Evolutionary conservation across 1,140 invertebrate genomes (phyloP).

Genomic region (Portunus trituberculatus): DNA sequence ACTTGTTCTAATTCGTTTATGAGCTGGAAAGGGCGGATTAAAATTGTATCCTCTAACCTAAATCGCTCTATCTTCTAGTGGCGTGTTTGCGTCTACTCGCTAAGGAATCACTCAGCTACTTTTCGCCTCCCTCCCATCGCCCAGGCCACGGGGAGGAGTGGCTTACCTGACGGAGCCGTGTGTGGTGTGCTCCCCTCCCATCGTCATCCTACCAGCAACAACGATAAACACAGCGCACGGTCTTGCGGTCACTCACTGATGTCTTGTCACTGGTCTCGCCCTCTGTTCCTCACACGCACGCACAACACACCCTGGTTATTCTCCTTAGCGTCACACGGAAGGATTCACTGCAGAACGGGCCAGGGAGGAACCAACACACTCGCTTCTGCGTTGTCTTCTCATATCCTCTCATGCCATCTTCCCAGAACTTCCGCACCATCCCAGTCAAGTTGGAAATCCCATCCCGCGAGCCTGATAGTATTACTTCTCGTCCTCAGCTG

Average conservation of each 20-base stretch:
- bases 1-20: neutral
- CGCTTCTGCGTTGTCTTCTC: neutral
- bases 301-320: neutral
- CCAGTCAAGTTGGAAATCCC: neutral
- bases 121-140: no score
- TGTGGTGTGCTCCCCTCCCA: conserved; percentile 16
- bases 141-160: neutral
- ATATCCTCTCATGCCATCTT: conserved; percentile 11
- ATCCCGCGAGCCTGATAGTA: neutral
- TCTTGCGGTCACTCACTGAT: neutral
- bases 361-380: neutral
- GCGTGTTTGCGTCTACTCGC: no score
- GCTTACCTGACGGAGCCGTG: neutral
- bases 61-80: no score
- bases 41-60: no score
- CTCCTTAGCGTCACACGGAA: neutral
- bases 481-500: neutral
- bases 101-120: no score
- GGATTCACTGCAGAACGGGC: neutral
- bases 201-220: neutral
- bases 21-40: no score
- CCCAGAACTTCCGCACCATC: neutral
- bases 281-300: neutral
- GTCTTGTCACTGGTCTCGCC: neutral
- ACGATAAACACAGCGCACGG: conserved; percentile 9